Conservation (phyloP, 1,140 invertebrate species). For the Oreohelix idahoensis region DNA sequence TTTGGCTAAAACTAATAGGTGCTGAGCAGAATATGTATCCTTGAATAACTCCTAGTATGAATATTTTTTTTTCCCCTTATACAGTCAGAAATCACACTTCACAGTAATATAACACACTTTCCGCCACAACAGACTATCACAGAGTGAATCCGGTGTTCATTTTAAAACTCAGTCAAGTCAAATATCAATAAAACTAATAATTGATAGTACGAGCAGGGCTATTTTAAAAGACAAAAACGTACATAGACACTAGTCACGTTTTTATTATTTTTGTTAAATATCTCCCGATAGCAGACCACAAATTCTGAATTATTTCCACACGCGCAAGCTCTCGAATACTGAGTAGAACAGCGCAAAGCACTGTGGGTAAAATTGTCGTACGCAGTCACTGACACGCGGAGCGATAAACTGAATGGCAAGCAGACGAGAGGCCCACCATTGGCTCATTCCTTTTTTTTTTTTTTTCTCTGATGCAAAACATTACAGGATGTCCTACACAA, state of each 20-base stretch:
- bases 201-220: too few relatives aligned
- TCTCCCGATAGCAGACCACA: background rate
- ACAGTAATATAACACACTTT: background rate
- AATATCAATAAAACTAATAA: background rate
- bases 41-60: background rate
- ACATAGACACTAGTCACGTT: too few relatives aligned
- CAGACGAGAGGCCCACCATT: background rate
- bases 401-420: conserved; percentile 24
- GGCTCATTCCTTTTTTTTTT: background rate
- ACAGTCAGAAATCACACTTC: conserved; percentile 21
- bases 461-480: background rate
- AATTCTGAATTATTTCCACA: conserved; percentile 24
- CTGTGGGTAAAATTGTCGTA: conserved; percentile 23
- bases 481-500: background rate
- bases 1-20: conserved; percentile 4
- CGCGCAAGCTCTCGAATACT: background rate
- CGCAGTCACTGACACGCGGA: conserved; percentile 13
- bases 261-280: too few relatives aligned
- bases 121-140: background rate
- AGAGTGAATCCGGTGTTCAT: background rate
- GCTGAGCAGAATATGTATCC: conserved; percentile 19
- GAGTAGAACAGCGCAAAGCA: background rate
- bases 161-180: background rate
- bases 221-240: too few relatives aligned
- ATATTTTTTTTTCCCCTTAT: conserved; percentile 8